phyloP scores from a whole-genome alignment of 35 echinoderm and acorn worm genomes.

The Strongylocentrotus purpuratus region DNA sequence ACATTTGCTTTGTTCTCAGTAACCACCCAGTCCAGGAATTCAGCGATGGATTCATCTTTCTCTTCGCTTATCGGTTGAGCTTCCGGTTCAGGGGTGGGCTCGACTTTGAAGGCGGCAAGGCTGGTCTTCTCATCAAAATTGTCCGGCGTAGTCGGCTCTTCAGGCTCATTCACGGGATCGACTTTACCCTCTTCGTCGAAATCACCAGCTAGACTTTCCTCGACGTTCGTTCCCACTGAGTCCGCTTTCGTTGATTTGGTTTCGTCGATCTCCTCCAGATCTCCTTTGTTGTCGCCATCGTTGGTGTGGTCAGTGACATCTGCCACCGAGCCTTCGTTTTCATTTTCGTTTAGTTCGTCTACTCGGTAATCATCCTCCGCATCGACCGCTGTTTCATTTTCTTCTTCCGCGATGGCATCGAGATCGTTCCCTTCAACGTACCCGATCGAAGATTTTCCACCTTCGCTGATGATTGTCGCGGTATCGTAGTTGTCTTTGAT shows the following conservation, averaged over 20 bases:
- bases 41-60: neutral
- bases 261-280: neutral
- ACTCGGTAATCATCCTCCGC: neutral
- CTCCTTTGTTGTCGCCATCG: neutral
- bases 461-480: neutral
- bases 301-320: neutral
- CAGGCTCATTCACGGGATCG: neutral
- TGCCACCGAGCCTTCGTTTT: neutral
- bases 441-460: neutral
- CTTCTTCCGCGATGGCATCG: neutral
- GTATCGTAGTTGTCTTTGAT: conserved; percentile 1
- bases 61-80: neutral
- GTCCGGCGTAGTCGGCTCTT: neutral
- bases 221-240: neutral
- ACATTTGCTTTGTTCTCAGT: neutral
- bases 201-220: neutral
- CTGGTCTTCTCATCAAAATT: neutral
- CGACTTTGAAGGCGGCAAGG: neutral
- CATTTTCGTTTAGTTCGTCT: neutral
- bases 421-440: neutral
- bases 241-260: neutral
- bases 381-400: neutral
- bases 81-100: neutral
- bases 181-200: neutral
- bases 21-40: conserved; percentile 6